These are phyloP conservation scores for Brachionus asplanchnoidis DNA, from an alignment of 1,140 invertebrate species.

Conservation along the genomic window DNA sequence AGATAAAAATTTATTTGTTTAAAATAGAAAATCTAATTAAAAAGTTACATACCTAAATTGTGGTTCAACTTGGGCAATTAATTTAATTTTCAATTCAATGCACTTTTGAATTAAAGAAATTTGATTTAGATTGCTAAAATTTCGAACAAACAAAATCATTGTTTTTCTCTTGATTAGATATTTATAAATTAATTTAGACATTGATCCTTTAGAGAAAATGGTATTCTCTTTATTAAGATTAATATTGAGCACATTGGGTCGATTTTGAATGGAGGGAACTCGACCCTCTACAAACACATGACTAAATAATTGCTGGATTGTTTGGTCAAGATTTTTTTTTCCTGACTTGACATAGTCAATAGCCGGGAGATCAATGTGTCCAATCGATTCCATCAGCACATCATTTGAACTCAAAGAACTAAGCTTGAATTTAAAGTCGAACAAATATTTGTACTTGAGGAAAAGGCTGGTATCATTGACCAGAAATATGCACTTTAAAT, in stretches of 20 bases:
- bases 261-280: neutral
- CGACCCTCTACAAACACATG: neutral
- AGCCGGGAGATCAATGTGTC: neutral
- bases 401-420: neutral
- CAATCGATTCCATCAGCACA: neutral
- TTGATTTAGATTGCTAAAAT: neutral
- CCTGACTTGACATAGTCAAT: neutral
- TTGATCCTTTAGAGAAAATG: neutral
- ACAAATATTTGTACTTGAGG: neutral
- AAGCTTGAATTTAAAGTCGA: neutral
- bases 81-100: neutral
- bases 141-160: neutral
- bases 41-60: neutral
- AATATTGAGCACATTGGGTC: neutral
- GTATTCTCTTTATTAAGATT: neutral
- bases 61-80: neutral
- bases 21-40: neutral
- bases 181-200: neutral
- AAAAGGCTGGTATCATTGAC: neutral
- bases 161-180: neutral
- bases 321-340: neutral
- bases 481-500: neutral
- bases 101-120: neutral
- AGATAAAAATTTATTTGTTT: too few species aligned
- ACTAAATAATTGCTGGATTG: neutral